Evolutionary conservation across 2,113 vertebrate species (phyloP), one percentile per base, ranked within the genome.

Genomic region (Tringa solitaria): DNA sequence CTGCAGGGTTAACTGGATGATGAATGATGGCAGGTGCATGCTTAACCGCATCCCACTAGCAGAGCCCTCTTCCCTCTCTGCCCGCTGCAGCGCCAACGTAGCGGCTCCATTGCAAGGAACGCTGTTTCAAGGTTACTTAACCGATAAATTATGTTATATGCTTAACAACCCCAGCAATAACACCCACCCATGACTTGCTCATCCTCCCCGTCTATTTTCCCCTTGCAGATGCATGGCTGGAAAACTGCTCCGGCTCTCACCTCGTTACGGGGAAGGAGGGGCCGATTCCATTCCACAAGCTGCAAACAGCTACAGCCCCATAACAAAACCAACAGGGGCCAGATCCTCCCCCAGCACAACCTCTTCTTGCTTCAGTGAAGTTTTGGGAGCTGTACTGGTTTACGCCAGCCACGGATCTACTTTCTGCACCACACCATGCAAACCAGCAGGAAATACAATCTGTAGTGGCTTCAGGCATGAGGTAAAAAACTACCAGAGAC

Each of bases 71-170:
- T 22, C 22, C 64, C 61, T 45, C 70, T 54, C 86, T 94, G 89
- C 93, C 90, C 61, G 5, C 72, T 3, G 46, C 48, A 2, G 54
- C 10, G 54, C 80, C 63, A 68, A 12, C 8, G 51, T 19, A 17
- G 83, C 4, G 3, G 68, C 94, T 82, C 76, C 90, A 32, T 77
- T 18, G 7, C 93, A 43, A 10, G 27, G 61, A 84, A 79, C 14
- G 83, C 80, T 39, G 79, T n/a, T 96, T 81, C 84, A 91, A 95
- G 95, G 95, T 96, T 95, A 95, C 89, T 96, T 97, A 91, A 96
- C 87, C 41, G 6, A 93, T 97, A 96, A 94, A 95, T 92, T 93
- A 94, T 86, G 78, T 96, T 92, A 37, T 67, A 78, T 91, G 79
- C 92, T 97, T 84, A 97, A 84, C 82, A 60, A 75, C 83, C 68